phyloP scores from a whole-genome alignment of 1,140 invertebrate species.

The Nomia melanderi region DNA sequence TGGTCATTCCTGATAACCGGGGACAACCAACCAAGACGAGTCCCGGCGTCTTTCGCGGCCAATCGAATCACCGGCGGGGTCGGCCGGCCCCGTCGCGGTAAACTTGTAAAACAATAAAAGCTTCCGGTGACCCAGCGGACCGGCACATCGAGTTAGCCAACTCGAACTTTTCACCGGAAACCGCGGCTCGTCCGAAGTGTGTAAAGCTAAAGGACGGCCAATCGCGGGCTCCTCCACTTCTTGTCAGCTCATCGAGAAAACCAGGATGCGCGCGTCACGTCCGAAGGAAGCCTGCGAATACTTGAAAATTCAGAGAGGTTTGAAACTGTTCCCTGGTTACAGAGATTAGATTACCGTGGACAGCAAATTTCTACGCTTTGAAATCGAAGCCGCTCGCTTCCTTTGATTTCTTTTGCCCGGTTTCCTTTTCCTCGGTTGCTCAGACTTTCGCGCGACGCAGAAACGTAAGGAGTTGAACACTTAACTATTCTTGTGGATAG shows the following conservation, averaged over 20 bases:
- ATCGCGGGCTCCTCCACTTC: slow-evolving; percentile 8
- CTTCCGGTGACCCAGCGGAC: slow-evolving; percentile 73
- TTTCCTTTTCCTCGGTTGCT: not conserved
- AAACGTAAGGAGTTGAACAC: too few relatives aligned
- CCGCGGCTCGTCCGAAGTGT: slow-evolving; percentile 36
- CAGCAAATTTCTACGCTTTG: not conserved
- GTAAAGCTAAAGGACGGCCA: slow-evolving; percentile 20
- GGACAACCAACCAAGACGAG: slow-evolving; percentile 45
- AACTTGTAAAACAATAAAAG: slow-evolving; percentile 81
- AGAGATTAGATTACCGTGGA: not conserved
- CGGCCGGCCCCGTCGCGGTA: slow-evolving; percentile 61
- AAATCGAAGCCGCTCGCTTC: too few relatives aligned
- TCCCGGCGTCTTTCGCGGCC: slow-evolving; percentile 52
- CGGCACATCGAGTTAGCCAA: slow-evolving; percentile 70
- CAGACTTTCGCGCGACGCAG: too few relatives aligned
- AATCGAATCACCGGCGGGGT: slow-evolving; percentile 58
- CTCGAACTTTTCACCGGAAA: slow-evolving; percentile 64
- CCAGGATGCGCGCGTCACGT: not conserved
- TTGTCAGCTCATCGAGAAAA: not conserved
- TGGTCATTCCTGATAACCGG: slow-evolving; percentile 26
- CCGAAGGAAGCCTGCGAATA: not conserved
- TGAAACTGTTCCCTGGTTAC: not conserved
- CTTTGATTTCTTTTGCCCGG: too few relatives aligned
- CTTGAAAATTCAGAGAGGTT: slow-evolving; percentile 3
- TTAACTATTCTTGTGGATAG: too few relatives aligned